Conservation (phyloP, 2,888 invertebrate species). For the Candidula unifasciata region DNA sequence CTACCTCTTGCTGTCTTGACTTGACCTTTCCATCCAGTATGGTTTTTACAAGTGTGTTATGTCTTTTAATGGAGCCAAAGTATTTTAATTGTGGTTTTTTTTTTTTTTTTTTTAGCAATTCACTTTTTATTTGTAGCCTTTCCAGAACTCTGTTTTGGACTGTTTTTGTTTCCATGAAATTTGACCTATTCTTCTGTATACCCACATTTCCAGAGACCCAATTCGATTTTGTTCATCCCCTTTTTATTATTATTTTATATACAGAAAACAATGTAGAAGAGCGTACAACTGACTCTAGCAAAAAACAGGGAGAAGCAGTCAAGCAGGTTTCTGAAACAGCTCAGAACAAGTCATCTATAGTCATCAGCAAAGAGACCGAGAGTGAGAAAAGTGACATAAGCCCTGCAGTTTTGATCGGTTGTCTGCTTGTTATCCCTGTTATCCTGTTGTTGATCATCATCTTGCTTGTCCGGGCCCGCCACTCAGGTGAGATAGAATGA, state of each 20-base stretch:
- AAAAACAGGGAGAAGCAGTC: background rate
- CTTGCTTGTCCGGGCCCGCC: constrained; percentile 74
- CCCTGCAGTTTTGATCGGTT: constrained; percentile 77
- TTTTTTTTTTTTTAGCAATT: no score
- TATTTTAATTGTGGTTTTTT: no score
- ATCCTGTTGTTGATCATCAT: constrained; percentile 75
- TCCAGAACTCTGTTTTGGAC: no score
- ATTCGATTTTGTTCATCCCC: no score
- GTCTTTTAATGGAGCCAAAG: no score
- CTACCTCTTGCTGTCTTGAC: no score
- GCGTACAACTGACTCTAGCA: background rate
- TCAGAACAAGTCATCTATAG: background rate
- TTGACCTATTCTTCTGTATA: no score
- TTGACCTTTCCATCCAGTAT: no score
- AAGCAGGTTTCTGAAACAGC: background rate
- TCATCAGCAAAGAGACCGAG: background rate
- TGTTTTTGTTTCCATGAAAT: no score
- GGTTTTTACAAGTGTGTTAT: no score
- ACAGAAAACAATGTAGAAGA: background rate
- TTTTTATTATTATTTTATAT: background rate
- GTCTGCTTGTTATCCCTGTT: constrained; percentile 77
- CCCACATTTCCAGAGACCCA: no score
- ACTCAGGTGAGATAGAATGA: constrained; percentile 70
- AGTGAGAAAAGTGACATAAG: constrained; percentile 59
- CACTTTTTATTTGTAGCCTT: no score